These are phyloP conservation scores for Macrobrachium nipponense DNA, from an alignment of 1,140 invertebrate genomes.

Conservation along the genomic window DNA sequence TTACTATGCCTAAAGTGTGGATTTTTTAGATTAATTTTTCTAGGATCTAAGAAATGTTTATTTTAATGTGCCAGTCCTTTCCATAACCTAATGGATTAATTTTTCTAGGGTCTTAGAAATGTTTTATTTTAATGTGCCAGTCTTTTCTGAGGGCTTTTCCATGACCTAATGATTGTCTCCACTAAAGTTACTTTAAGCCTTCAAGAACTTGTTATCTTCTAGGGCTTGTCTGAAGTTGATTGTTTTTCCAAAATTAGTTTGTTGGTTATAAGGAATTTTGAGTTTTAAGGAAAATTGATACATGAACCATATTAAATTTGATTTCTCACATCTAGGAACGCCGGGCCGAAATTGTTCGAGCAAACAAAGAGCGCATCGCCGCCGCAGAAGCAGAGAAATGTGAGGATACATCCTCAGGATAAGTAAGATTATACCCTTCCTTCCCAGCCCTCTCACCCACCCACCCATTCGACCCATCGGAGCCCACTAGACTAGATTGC, in stretches of 20 bases:
- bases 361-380: constrained; percentile 80
- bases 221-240: no score
- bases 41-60: no score
- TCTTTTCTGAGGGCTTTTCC: no score
- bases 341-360: constrained; percentile 84
- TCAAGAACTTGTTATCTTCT: no score
- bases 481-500: constrained; percentile 23
- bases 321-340: constrained; percentile 77
- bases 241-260: no score
- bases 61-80: background rate
- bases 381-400: constrained; percentile 68
- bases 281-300: background rate
- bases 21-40: no score
- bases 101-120: no score
- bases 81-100: no score
- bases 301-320: constrained; percentile 54
- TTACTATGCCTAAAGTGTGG: background rate
- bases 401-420: constrained; percentile 75
- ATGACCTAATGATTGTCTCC: no score
- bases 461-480: constrained; percentile 41
- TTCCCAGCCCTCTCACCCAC: constrained; percentile 40
- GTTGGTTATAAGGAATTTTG: no score
- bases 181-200: no score
- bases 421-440: constrained; percentile 65
- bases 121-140: background rate